Evolutionary conservation across 2,113 vertebrate genomes (phyloP).

Genomic region (Hippocampus zosterae): DNA sequence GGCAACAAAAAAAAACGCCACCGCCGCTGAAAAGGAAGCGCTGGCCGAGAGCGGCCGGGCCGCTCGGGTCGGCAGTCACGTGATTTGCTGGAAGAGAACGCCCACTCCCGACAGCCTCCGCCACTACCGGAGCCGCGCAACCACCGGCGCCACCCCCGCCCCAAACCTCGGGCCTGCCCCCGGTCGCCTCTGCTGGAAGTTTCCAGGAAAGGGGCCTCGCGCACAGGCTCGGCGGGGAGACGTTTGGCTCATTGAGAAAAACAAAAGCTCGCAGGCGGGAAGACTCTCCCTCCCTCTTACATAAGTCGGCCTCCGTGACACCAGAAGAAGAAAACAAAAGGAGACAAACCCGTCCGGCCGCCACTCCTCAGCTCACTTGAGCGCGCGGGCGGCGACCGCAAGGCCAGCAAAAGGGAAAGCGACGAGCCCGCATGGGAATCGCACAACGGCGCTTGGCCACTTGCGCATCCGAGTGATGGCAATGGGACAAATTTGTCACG

Average conservation of each 20-base stretch:
- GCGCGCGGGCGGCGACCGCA: conserved; percentile 30
- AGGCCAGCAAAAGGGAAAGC: conserved; percentile 35
- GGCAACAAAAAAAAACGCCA: no score
- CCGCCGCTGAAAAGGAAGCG: no score
- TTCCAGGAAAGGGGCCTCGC: conserved; percentile 80
- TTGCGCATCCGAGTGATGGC: no score
- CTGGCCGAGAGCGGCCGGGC: no score
- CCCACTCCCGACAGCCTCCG: conserved; percentile 1
- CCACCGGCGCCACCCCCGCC: neutral
- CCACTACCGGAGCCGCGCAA: no score
- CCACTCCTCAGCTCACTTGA: conserved; percentile 16
- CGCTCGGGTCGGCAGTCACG: conserved; percentile 43
- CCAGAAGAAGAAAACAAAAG: conserved; percentile 21
- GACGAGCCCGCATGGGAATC: conserved; percentile 19
- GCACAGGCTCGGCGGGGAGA: conserved; percentile 70
- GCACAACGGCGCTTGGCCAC: conserved; percentile 34
- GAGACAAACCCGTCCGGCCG: conserved; percentile 60
- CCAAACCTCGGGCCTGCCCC: conserved; percentile 58
- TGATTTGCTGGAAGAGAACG: conserved; percentile 70
- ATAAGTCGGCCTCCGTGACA: conserved; percentile 67
- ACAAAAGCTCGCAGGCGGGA: conserved; percentile 75
- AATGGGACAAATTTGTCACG: neutral
- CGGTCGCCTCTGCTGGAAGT: conserved; percentile 66
- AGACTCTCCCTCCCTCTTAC: conserved; percentile 70
- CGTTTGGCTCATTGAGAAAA: conserved; percentile 78